Base-by-base conservation (phyloP, 2,113 vertebrate genomes). In the Uria aalge region DNA sequence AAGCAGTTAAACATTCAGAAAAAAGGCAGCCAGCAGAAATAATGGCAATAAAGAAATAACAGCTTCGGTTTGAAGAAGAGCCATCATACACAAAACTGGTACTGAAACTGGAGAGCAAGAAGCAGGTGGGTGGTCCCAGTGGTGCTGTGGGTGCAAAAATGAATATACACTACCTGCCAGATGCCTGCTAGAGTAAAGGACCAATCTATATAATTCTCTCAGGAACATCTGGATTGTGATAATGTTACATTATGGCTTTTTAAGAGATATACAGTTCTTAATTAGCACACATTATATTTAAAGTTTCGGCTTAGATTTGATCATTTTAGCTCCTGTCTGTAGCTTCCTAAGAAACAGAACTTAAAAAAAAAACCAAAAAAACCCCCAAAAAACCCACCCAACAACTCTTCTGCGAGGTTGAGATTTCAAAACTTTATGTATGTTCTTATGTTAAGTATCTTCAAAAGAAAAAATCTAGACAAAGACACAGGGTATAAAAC, bases 91-190 rank as follows among this genome's bases (percentile, higher is more conserved):
- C 30, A 47, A 41, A 94, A 92, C 63, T 45, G 32, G n/a, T 69
- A 96, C 18, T 77, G 77, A 89, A 80, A 95, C 59, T 73, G 68
- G 68, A 97, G 74, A 96, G 94, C 78, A 86, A 96, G 66, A 96
- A 96, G 95, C 94, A 93, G 80, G 94, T 94, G 91, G 96, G 96
- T 94, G 91, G 94, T 94, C 95, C 93, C 88, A 94, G 90, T 68
- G 95, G 93, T 96, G 96, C 95, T 96, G 90, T 94, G 91, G 95
- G 88, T 96, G 67, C 88, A 90, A 94, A 94, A 96, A 90, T 85
- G 90, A 91, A 90, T 62, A 93, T 55, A 94, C 2, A 40, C 80
- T 96, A 94, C 95, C 91, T 96, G 92, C 79, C 94, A 96, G 78
- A 85, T 89, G 89, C 69, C 91, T 95, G 71, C 77, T 92, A 92